Evolutionary conservation across 2,113 vertebrate genomes (phyloP).

Genomic region (Sturnus vulgaris): DNA sequence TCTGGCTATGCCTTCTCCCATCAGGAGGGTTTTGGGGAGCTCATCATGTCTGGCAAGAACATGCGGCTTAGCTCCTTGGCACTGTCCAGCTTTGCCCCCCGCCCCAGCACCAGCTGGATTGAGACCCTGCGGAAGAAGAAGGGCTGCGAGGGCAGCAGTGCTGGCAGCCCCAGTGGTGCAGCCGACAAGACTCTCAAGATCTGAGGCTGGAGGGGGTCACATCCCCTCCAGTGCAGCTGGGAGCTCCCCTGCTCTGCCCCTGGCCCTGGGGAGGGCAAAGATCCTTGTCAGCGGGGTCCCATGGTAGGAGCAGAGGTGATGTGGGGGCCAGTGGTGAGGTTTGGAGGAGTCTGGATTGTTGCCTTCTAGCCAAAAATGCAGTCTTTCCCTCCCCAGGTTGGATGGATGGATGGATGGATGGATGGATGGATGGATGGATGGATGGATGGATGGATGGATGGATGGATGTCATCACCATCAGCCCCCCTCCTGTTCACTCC

Average conservation of each 20-base stretch:
- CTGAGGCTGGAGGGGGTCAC: not conserved
- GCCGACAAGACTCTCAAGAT: constrained; percentile 49
- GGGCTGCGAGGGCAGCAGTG: not conserved
- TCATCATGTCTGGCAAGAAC: constrained; percentile 94
- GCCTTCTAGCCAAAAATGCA: not conserved
- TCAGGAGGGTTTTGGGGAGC: constrained; percentile 93
- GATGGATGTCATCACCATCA: not conserved
- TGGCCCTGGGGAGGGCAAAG: not conserved
- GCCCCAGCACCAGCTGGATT: constrained; percentile 86
- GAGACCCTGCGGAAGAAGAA: constrained; percentile 90
- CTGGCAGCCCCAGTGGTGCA: not conserved
- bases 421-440: not conserved
- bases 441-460: not conserved
- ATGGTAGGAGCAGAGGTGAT: not conserved
- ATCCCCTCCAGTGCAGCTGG: not conserved
- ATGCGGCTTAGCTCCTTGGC: constrained; percentile 89
- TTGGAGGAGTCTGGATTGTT: not conserved
- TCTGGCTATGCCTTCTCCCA: constrained; percentile 94
- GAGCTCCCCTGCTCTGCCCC: accelerated
- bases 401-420: not conserved
- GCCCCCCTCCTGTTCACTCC: not conserved
- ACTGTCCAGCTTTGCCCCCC: constrained; percentile 78
- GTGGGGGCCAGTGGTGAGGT: not conserved
- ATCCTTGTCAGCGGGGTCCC: not conserved
- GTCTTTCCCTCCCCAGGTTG: not conserved